Base-by-base conservation (phyloP, 2,113 vertebrate genomes). In the Acinonyx jubatus region DNA sequence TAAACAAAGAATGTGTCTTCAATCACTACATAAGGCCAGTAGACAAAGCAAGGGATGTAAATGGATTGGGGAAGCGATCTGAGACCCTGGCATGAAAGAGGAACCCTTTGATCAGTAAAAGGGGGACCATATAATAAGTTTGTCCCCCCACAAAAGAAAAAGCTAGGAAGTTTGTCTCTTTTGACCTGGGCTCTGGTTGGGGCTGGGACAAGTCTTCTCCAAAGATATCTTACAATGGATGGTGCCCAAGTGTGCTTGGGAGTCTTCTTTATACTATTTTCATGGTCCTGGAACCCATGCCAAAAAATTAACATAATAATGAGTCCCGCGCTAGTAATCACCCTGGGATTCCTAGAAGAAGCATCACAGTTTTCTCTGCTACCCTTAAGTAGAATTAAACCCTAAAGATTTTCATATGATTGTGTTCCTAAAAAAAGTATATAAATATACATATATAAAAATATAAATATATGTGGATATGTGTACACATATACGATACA, bases 281-380 rank as follows among this genome's bases (percentile, higher is more conserved):
- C 4, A 33, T 78, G n/a, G 33, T 29, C 36, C 65, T 76, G 71
- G 57, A 88, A 85, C 7, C 5, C 8, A 48, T 27, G 10, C 31
- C n/a, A 81, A 89, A n/a, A 96, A 79, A 91, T 93, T 76, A 93
- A 52, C 19, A 36, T 85, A 93, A 91, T 50, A 88, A 23, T 78
- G 19, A 36, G 3, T 29, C 27, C 15, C 8, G 73, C n/a, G 10
- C 7, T 52, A n/a, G 74, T 80, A 45, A 41, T 71, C 71, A 94
- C 27, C 33, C 5, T 78, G 36, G 27, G 29, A 65, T 69, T 89
- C 63, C 48, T 89, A 92, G 78, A 66, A 87, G 78, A 36, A 80
- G 38, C 8, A n/a, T 52, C n/a, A 48, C 29, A 52, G 1, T 85
- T 91, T 61, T 86, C 23, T 89, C 36, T 87, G 81, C 92, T 85